A percentile compares a stretch with the other conserved stretches of the same genome.
Evolutionary conservation across 2,797 vertebrate species (phyloP).

Genomic region (Cossypha heuglini): DNA sequence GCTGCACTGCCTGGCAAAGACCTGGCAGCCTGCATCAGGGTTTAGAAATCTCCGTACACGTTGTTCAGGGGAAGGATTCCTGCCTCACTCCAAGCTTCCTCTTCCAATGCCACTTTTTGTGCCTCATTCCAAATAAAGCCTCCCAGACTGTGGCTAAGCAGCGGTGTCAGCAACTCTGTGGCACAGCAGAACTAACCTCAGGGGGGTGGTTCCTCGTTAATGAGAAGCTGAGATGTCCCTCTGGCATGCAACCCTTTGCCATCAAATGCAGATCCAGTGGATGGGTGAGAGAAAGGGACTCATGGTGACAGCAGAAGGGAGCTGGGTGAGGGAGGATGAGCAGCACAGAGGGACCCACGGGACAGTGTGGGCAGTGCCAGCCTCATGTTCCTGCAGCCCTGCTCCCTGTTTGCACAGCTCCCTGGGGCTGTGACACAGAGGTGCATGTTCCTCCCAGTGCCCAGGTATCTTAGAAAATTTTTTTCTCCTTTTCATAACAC

Average conservation of each 20-base stretch:
- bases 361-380: not conserved
- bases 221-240: conserved; percentile 20
- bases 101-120: conserved; percentile 16
- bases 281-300: not conserved
- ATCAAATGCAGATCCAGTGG: not conserved
- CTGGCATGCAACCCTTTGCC: not conserved
- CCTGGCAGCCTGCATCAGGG: conserved; percentile 36
- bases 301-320: not conserved
- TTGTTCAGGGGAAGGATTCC: conserved; percentile 36
- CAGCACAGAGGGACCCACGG: not conserved
- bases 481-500: not conserved
- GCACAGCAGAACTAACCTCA: not conserved
- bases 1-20: conserved; percentile 56
- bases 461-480: not conserved
- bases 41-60: conserved; percentile 31
- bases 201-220: not conserved
- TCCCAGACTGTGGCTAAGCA: conserved; percentile 27
- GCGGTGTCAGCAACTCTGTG: conserved; percentile 18
- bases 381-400: not conserved
- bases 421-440: not conserved
- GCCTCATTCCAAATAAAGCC: conserved; percentile 26
- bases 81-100: conserved; percentile 20
- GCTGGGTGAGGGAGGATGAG: not conserved
- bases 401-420: not conserved
- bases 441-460: not conserved